Base-by-base conservation (phyloP, 2,797 vertebrate species). In the Onychomys leucogaster region DNA sequence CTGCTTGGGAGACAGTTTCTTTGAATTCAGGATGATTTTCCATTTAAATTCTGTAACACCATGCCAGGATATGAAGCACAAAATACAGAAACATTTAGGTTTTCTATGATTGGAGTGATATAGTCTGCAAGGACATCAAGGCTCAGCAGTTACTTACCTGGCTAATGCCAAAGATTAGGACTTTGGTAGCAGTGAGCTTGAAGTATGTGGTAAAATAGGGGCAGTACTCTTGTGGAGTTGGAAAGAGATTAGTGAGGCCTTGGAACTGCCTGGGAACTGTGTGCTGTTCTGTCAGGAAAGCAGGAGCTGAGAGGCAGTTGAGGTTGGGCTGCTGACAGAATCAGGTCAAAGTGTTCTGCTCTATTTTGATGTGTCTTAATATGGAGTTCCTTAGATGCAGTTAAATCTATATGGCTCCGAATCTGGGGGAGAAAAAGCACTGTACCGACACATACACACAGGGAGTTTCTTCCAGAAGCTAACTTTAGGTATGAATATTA, bases 281-380 rank as follows among this genome's bases (percentile, higher is more conserved):
- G 2, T 19, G 55, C 21, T 91, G 90, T 93, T 83, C 76, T 82
- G 27, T 80, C 0, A 6, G 81, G 77, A 94, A 95, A n/a, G 49
- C 41, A 27, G 55, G 13, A 73, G 61, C 52, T 90, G 57, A 91
- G 46, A 90, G 32, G 34, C 1, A 73, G 84, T 86, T 93, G 84
- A 93, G 41, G 8, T 32, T 85, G 61, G 32, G 52, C 23, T 97
- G 52, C 23, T 97, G 96, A 97, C 95, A 97, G 96, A 97, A 96
- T 97, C 84, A 95, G 95, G 94, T 89, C 96, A 95, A 94, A 97
- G 67, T 92, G 90, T 92, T 96, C 86, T 93, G 71, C 77, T 96
- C 87, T 55, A 1, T 93, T 96, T 88, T 59, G 78, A 89, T 96
- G 63, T 77, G 52, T 87, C 86, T 96, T 90, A 91, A 96, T 89